Conservation (phyloP, 1,140 invertebrate species). For the Druon quercuslanigerum region DNA sequence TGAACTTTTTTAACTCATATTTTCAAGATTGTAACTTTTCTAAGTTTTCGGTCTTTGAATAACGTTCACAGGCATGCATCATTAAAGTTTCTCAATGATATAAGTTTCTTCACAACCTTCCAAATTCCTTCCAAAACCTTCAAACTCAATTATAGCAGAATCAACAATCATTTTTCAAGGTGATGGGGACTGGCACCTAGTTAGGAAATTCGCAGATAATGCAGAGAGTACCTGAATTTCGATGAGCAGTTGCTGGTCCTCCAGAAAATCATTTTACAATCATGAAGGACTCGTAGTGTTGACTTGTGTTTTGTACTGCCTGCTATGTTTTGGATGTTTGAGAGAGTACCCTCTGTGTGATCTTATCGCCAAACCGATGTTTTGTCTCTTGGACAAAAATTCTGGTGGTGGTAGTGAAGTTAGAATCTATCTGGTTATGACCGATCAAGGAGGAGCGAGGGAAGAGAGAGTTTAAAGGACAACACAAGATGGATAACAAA, state of each 20-base stretch:
- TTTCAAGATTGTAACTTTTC: too few species aligned
- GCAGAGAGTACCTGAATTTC: constrained; percentile 24
- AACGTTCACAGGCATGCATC: too few species aligned
- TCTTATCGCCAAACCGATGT: not conserved
- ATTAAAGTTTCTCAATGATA: too few species aligned
- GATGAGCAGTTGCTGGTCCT: constrained; percentile 32
- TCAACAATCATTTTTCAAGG: constrained; percentile 38
- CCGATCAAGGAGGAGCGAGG: constrained; percentile 8
- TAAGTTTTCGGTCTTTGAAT: too few species aligned
- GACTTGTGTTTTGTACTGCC: constrained; percentile 49
- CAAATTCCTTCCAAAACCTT: not conserved
- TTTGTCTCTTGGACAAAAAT: constrained; percentile 19
- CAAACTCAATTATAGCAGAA: constrained; percentile 32
- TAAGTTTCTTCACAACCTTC: not conserved
- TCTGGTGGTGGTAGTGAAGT: constrained; percentile 33
- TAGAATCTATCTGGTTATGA: constrained; percentile 9
- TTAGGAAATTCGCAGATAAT: too few species aligned
- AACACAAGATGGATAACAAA: constrained; percentile 59
- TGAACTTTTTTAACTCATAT: too few species aligned
- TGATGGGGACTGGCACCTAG: too few species aligned
- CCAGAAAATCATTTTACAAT: constrained; percentile 43
- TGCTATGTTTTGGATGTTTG: constrained; percentile 38
- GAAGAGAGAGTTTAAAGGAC: constrained; percentile 40
- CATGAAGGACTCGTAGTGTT: constrained; percentile 42
- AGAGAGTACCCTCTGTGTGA: too few species aligned